Base-by-base conservation (phyloP, 2,113 vertebrate genomes). In the Chelonoidis abingdonii region DNA sequence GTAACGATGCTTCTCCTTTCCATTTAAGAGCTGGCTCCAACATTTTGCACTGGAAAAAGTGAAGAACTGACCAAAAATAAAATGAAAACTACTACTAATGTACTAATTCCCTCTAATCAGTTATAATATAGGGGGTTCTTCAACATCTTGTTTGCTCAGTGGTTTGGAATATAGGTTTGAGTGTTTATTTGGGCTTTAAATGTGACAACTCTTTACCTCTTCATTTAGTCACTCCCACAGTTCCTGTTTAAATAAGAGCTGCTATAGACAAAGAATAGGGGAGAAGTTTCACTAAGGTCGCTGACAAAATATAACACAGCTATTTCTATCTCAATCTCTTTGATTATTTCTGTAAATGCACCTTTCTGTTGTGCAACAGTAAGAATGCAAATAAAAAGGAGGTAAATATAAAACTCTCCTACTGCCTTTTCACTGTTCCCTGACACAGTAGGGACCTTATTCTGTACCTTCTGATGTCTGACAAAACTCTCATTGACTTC, bases 181-280 rank as follows among this genome's bases (percentile, higher is more conserved):
- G 85, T 93, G 85, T 95, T 98, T 95, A 82, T 89, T 94, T 29
- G 56, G 87, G 83, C 85, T 98, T 91, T 91, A 54, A 69, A 87
- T 75, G 83, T 97, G 97, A 95, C 97, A 98, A 91, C 94, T 97
- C 96, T 97, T 97, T 97, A 97, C 96, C 94, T 97, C 93, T 95
- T 97, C 93, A 88, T 97, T 94, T 97, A 62, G 59, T 88, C 96
- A 96, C 93, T 88, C 94, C 94, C 94, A 97, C 85, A 96, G 95
- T 95, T 95, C 89, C 82, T 96, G 27, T 94, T 95, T 91, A 91
- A 95, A 96, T 95, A 89, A 91, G 91, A 95, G 85, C 85, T 92
- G 80, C 93, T 10, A 38, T 92, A 97, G 94, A 95, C 95, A 97
- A 95, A 96, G 87, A 92, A 47, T 4, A 62, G 69, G 80, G 85